Evolutionary conservation across 1,140 invertebrate genomes (phyloP), one percentile per base, ranked within the genome.

Genomic region (Saccostrea cuccullata): DNA sequence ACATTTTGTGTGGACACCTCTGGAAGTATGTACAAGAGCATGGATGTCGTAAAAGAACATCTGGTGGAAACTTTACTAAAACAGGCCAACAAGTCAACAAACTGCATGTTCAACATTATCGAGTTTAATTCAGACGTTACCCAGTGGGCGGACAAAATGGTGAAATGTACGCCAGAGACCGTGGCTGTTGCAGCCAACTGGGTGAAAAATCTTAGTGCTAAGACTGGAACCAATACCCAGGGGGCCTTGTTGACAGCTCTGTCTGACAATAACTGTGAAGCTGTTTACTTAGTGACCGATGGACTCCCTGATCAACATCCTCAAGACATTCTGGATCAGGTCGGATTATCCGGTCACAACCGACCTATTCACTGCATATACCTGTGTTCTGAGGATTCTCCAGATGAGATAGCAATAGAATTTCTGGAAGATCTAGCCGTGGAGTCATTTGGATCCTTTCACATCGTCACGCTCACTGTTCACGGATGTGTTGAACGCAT

Each of bases 1-100:
- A 93, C 93, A 23, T 95, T 95, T 89, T 94, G 93, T 87, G 90
- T 95, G 23, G 95, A 95, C 77, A 95, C 94, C 56, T 95, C 94
- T 60, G 95, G 94, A 11, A 95, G 94, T 82, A 95, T 95, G 95
- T 95, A 93, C 87, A 92, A 90, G 55, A 86, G 89, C 36, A 85
- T 95, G 20, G 92, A 93, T 85, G 92, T 93, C 77, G 93, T 95
- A 0, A 94, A 95, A 87, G 93, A 95, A 89, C 94, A 95, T 87
- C 89, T 95, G 36, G 91, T 93, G 23, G 93, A 95, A 90, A 93
- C 92, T 40, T 88, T 95, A 12, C 40, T 89, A 1, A 94, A 94
- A 87, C 92, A 92, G 77, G 93, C 93, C 11, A 83, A 88, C 55
- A 87, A 91, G 30, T 77, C 91, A n/a, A 90, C 91, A 82, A 88